Base-by-base conservation (phyloP, 2,797 vertebrate genomes). In the Leptatherina wallacei region DNA sequence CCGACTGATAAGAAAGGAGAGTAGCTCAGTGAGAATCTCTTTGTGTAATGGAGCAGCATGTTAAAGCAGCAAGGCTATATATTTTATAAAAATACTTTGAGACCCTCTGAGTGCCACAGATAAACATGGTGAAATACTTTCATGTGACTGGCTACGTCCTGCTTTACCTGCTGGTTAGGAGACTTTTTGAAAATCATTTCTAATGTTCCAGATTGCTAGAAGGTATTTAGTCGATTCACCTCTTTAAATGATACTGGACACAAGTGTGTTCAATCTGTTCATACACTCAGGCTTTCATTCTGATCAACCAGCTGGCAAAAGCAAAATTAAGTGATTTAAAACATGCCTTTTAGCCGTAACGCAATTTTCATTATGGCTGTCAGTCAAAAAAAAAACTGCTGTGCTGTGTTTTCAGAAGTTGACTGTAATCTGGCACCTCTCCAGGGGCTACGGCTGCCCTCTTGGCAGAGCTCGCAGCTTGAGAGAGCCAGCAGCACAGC, bases 401-500 rank as follows among this genome's bases (percentile, higher is more conserved):
- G 67, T 33, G 77, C 74, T 85, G 74, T 40, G 51, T 77, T 85
- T 85, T 77, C 69, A 73, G 64, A 75, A 69, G 73, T 75, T 36
- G 65, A 58, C 83, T 80, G 77, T 77, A 71, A 80, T 80, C 83
- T 88, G 86, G 87, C 83, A 5, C 27, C n/a, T 30, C 76, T 83
- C 79, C 85, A 87, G 77, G 61, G 72, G n/a, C 65, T 61, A 74
- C 49, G 71, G 75, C 78, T 75, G 78, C 75, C 78, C 60, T 79
- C 65, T 59, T 84, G 77, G 87, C 83, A 75, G 64, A 49, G 36
- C 16, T 13, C 2, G 0, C 58, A 36, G 63, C 58, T 36, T 2
- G 36, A 54, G 16, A 52, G 55, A 56, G 73, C 71, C 81, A 54
- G 67, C 65, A 73, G 59, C 73, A 13, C 83, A 73, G 83, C 70